Evolutionary conservation across 2,113 vertebrate species (phyloP).

Genomic region (Oenanthe oenanthe): DNA sequence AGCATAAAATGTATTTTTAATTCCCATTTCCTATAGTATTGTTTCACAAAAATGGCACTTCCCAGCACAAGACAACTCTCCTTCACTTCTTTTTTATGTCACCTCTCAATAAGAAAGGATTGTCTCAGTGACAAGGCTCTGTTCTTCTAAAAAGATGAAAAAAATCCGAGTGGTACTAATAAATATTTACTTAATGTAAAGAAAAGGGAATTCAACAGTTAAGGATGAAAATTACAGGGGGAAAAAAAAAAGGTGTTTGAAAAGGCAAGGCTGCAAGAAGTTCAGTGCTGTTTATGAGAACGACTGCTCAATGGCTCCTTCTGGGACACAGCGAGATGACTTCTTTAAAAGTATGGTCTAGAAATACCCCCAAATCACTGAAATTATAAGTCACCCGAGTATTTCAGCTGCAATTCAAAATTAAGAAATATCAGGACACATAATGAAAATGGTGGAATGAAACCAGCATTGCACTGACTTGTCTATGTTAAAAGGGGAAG

Average conservation of each 20-base stretch:
- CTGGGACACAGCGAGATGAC: background rate
- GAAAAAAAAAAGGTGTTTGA: background rate
- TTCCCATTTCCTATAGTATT: constrained; percentile 52
- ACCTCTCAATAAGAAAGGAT: background rate
- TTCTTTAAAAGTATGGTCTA: constrained; percentile 12
- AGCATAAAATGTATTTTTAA: constrained; percentile 53
- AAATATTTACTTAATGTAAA: constrained; percentile 49
- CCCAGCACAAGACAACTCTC: constrained; percentile 19
- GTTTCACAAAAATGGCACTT: constrained; percentile 40
- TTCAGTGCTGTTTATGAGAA: background rate
- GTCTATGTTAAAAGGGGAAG: background rate
- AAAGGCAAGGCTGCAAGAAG: background rate
- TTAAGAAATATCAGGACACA: constrained; percentile 35
- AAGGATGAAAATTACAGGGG: background rate
- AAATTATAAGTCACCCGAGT: constrained; percentile 28
- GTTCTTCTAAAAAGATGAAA: background rate
- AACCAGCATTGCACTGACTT: background rate
- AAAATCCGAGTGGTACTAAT: background rate
- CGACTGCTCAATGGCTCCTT: constrained; percentile 22
- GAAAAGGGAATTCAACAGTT: constrained; percentile 16
- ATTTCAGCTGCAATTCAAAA: constrained; percentile 14
- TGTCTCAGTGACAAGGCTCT: background rate
- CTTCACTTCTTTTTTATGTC: constrained; percentile 9
- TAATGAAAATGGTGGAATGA: constrained; percentile 19
- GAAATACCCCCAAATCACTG: constrained; percentile 38